These are phyloP conservation scores for Dorcus parallelipipedus DNA, from an alignment of 2,888 invertebrate species.

Conservation along the genomic window DNA sequence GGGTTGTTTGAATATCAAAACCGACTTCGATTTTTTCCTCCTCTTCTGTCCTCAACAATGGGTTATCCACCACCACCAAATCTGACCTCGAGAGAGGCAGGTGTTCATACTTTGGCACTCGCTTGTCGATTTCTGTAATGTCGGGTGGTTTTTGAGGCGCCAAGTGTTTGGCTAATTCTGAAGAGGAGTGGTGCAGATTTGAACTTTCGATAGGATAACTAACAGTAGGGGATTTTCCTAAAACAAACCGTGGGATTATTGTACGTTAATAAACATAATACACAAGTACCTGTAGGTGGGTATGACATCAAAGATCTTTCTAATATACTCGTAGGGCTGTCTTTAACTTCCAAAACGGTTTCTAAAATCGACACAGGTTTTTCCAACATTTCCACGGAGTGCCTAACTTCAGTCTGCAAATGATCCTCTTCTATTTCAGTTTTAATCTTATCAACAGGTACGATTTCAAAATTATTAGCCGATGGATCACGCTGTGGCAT, in stretches of 20 bases:
- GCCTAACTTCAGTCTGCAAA: slow-evolving; percentile 32
- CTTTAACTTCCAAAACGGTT: slow-evolving; percentile 42
- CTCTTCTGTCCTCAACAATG: slow-evolving; percentile 8
- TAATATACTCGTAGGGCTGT: slow-evolving; percentile 42
- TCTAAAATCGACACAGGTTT: slow-evolving; percentile 42
- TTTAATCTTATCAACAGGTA: slow-evolving; percentile 21
- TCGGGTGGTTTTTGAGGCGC: slow-evolving; percentile 38
- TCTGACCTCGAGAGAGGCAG: background rate
- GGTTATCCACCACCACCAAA: slow-evolving; percentile 1
- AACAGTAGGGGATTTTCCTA: slow-evolving; percentile 33
- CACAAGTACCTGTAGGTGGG: slow-evolving; percentile 26
- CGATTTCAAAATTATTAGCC: slow-evolving; percentile 5
- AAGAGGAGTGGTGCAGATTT: slow-evolving; percentile 21
- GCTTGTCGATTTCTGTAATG: slow-evolving; percentile 26
- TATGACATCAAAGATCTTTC: slow-evolving; percentile 44
- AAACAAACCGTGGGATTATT: too few species aligned
- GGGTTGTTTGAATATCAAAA: slow-evolving; percentile 10
- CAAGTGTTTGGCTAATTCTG: slow-evolving; percentile 35
- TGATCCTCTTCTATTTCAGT: slow-evolving; percentile 24
- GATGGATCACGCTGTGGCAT: slow-evolving; percentile 17
- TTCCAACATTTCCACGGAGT: slow-evolving; percentile 25
- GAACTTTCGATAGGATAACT: slow-evolving; percentile 28
- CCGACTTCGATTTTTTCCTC: slow-evolving; percentile 12
- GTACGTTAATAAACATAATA: too few species aligned
- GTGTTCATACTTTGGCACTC: slow-evolving; percentile 11